Evolutionary conservation across 2,888 invertebrate species (phyloP).

Genomic region (Spicauda simplicius): DNA sequence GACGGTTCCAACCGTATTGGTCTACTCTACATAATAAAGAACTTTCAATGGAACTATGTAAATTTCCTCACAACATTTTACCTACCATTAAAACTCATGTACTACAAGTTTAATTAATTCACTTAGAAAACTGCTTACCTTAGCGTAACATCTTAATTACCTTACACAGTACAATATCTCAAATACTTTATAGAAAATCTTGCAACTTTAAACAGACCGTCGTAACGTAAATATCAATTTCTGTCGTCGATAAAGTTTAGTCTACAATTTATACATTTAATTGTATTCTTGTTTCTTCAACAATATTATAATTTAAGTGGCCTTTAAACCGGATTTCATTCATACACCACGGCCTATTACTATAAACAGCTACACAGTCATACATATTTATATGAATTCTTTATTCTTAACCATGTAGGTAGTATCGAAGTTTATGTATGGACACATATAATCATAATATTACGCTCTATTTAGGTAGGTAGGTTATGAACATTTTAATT

Average conservation of each 20-base stretch:
- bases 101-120: no score
- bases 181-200: background rate
- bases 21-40: no score
- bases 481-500: no score
- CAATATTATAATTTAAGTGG: conserved; percentile 25
- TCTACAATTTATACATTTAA: conserved; percentile 14
- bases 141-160: background rate
- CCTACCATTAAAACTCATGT: no score
- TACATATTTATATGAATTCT: conserved; percentile 29
- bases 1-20: no score
- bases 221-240: background rate
- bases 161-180: background rate
- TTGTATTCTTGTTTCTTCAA: conserved; percentile 20
- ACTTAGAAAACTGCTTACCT: background rate
- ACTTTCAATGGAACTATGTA: no score
- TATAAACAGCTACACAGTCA: conserved; percentile 18
- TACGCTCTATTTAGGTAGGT: no score
- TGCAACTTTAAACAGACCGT: background rate
- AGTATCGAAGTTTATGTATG: no score
- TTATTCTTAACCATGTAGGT: background rate
- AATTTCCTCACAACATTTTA: no score
- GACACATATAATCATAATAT: no score
- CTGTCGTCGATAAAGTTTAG: background rate
- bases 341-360: conserved; percentile 32
- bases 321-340: conserved; percentile 33